Conservation (phyloP, 2,113 vertebrate species). For the Prochilodus magdalenae region DNA sequence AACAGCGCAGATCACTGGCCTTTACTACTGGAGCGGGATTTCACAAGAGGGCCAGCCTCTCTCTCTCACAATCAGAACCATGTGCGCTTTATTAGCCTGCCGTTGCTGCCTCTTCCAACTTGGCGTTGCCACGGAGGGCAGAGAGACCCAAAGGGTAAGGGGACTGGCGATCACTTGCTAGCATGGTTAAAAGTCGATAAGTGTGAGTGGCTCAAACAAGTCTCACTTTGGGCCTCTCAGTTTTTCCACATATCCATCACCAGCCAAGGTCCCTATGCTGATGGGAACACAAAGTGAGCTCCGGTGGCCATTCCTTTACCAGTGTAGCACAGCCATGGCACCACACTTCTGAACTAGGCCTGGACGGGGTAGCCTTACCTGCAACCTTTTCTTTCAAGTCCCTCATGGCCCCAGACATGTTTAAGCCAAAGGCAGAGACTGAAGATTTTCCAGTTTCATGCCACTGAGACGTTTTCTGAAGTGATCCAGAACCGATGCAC, state of each 20-base stretch:
- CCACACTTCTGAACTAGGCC: slow-evolving; percentile 31
- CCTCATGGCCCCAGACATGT: neutral
- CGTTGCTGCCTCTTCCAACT: slow-evolving; percentile 51
- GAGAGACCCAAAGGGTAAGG: slow-evolving; percentile 58
- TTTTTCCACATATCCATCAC: slow-evolving; percentile 64
- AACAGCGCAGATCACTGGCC: neutral
- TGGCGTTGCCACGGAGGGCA: slow-evolving; percentile 57
- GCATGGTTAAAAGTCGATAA: slow-evolving; percentile 4
- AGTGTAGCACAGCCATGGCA: slow-evolving; percentile 23
- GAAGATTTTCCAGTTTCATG: neutral
- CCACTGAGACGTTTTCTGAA: neutral
- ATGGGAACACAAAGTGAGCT: slow-evolving; percentile 22
- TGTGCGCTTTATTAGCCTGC: slow-evolving; percentile 67
- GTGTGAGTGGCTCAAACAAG: neutral
- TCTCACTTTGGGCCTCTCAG: slow-evolving; percentile 40
- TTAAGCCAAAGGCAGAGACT: neutral
- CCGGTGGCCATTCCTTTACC: neutral
- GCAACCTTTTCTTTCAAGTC: neutral
- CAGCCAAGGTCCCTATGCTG: neutral
- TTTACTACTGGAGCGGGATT: slow-evolving; percentile 11
- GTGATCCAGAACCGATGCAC: neutral
- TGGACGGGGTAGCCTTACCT: slow-evolving; percentile 54
- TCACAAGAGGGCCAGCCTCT: neutral
- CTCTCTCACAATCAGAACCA: slow-evolving; percentile 67
- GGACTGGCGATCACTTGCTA: slow-evolving; percentile 61